Evolutionary conservation across 1,140 invertebrate genomes (phyloP).

Genomic region (Elymnias hypermnestra): DNA sequence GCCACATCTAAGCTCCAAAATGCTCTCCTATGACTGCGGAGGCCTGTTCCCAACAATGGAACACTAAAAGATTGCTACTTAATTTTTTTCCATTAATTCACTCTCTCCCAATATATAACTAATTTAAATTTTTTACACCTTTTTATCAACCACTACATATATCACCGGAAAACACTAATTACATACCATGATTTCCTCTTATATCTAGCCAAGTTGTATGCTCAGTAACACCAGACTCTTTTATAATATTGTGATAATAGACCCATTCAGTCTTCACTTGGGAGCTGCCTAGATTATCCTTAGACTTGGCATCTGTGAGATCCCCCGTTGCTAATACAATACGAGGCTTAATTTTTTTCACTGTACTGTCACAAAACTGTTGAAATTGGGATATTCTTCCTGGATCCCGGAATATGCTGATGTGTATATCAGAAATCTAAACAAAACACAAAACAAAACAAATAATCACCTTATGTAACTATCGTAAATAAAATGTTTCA

Average conservation of each 20-base stretch:
- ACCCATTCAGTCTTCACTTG: constrained; percentile 92
- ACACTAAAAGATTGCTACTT: too few relatives aligned
- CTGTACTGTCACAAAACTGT: constrained; percentile 87
- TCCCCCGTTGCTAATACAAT: constrained; percentile 92
- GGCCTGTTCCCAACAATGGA: too few relatives aligned
- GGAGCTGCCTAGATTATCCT: constrained; percentile 86
- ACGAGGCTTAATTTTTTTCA: constrained; percentile 85
- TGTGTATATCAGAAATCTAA: constrained; percentile 92
- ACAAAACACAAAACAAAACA: too few relatives aligned
- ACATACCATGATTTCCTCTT: constrained; percentile 94
- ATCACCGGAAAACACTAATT: not conserved
- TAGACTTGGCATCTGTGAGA: constrained; percentile 91
- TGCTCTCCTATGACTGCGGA: too few relatives aligned
- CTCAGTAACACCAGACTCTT: constrained; percentile 80
- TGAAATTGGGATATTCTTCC: constrained; percentile 85
- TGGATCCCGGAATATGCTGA: constrained; percentile 89
- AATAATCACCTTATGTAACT: too few relatives aligned
- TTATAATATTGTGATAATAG: constrained; percentile 84
- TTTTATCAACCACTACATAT: too few relatives aligned
- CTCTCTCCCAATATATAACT: too few relatives aligned
- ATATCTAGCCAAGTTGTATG: constrained; percentile 93
- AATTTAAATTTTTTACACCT: too few relatives aligned
- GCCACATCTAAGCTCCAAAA: too few relatives aligned
- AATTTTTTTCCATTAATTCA: too few relatives aligned
- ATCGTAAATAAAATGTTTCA: too few relatives aligned